Conservation (phyloP, 2,888 invertebrate species). For the Oasisia sp. region DNA sequence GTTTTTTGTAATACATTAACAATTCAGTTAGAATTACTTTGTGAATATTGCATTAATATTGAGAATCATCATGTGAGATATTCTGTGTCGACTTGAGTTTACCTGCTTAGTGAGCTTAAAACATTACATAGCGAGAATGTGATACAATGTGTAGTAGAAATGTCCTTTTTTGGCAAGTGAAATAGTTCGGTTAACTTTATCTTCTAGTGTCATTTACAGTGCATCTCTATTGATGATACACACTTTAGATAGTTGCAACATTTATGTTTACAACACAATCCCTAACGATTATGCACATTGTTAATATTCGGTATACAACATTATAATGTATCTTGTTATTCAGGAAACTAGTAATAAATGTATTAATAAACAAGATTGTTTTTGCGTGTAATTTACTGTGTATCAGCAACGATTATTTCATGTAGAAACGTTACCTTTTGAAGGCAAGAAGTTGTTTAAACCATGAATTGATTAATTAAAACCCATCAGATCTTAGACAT, state of each 20-base stretch:
- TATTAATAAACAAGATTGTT: neutral
- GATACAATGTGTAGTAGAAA: neutral
- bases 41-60: neutral
- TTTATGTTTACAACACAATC: neutral
- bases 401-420: neutral
- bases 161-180: neutral
- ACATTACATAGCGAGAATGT: neutral
- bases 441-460: neutral
- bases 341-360: neutral
- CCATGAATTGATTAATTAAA: neutral
- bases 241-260: neutral
- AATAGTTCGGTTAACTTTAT: neutral
- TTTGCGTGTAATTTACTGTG: too few relatives aligned
- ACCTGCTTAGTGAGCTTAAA: neutral
- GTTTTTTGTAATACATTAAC: neutral
- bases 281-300: neutral
- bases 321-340: slow-evolving; percentile 5
- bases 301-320: neutral
- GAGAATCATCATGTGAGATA: neutral
- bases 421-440: neutral
- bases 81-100: neutral
- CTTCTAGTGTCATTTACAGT: neutral
- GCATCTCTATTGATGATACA: neutral
- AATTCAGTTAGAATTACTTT: neutral
- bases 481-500: neutral